These are phyloP conservation scores for Synergus japonicus DNA, from an alignment of 2,888 invertebrate genomes.

Conservation along the genomic window DNA sequence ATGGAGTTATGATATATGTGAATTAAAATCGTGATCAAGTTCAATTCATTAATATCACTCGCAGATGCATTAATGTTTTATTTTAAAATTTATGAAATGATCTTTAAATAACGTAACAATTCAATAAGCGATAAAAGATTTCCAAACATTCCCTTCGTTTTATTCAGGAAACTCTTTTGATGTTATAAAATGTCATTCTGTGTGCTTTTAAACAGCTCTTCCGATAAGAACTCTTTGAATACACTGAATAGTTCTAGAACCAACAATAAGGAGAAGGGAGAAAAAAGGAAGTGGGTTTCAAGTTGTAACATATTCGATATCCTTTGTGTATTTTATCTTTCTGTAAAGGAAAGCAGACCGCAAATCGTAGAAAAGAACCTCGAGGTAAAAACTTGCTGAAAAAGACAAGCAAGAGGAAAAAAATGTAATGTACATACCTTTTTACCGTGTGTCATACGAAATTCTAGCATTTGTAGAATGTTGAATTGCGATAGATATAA, in stretches of 20 bases:
- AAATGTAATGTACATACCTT: neutral
- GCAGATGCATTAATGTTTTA: neutral
- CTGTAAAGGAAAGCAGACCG: neutral
- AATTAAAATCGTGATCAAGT: slow-evolving; percentile 23
- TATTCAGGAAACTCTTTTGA: neutral
- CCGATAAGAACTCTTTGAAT: neutral
- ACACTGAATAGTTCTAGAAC: neutral
- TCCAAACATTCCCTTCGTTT: neutral
- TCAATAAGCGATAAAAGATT: neutral
- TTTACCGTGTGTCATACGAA: neutral
- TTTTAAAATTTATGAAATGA: neutral
- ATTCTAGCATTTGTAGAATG: slow-evolving; percentile 16
- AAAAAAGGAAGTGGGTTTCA: slow-evolving; percentile 25
- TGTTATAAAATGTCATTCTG: neutral
- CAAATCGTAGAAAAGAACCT: neutral
- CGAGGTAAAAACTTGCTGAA: slow-evolving; percentile 4
- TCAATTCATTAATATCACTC: neutral
- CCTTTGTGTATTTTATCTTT: slow-evolving; percentile 39
- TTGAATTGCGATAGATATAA: neutral
- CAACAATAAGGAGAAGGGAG: neutral
- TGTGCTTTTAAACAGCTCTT: slow-evolving; percentile 22
- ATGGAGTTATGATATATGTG: neutral
- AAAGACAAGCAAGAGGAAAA: neutral
- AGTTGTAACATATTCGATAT: slow-evolving; percentile 34
- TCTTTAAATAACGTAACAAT: neutral